phyloP scores from a whole-genome alignment of 2,888 invertebrate genomes.

The Zygaena filipendulae region DNA sequence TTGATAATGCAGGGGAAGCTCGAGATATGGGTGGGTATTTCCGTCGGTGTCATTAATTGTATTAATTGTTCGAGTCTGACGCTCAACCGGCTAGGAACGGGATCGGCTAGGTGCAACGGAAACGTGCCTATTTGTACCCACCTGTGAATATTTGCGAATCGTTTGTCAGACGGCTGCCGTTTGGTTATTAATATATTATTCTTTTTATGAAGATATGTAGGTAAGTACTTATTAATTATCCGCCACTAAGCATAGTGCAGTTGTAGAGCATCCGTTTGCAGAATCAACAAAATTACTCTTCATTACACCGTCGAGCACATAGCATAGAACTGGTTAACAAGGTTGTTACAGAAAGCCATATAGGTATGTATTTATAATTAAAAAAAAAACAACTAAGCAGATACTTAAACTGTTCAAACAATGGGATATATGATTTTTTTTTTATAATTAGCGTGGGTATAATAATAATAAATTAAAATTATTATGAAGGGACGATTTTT shows the following conservation, averaged over 20 bases:
- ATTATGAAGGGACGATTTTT: too few relatives aligned
- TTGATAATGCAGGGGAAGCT: conserved; percentile 54
- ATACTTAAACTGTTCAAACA: too few relatives aligned
- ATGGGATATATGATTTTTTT: too few relatives aligned
- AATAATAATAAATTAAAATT: too few relatives aligned
- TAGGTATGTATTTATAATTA: too few relatives aligned
- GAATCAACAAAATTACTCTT: conserved; percentile 38
- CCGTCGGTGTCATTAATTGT: conserved; percentile 43
- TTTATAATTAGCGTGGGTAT: too few relatives aligned
- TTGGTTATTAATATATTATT: conserved; percentile 31
- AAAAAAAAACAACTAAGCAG: too few relatives aligned
- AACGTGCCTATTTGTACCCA: conserved; percentile 31
- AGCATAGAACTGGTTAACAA: conserved; percentile 18
- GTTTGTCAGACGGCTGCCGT: conserved; percentile 32
- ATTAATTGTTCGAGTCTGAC: conserved; percentile 35
- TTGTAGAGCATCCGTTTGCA: conserved; percentile 48
- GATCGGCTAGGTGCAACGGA: conserved; percentile 42
- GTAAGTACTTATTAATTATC: conserved; percentile 42
- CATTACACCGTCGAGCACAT: conserved; percentile 31
- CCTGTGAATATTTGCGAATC: conserved; percentile 45
- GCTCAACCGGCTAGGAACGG: conserved; percentile 26
- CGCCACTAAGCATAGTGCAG: conserved; percentile 37
- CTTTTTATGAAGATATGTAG: too few relatives aligned
- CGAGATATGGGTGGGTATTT: conserved; percentile 52
- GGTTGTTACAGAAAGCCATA: conserved; percentile 17